Percentiles rank a stretch among this genome's conserved stretches.
Conservation (phyloP, 2,113 vertebrate genomes). For the Pachycephala philippinensis region DNA sequence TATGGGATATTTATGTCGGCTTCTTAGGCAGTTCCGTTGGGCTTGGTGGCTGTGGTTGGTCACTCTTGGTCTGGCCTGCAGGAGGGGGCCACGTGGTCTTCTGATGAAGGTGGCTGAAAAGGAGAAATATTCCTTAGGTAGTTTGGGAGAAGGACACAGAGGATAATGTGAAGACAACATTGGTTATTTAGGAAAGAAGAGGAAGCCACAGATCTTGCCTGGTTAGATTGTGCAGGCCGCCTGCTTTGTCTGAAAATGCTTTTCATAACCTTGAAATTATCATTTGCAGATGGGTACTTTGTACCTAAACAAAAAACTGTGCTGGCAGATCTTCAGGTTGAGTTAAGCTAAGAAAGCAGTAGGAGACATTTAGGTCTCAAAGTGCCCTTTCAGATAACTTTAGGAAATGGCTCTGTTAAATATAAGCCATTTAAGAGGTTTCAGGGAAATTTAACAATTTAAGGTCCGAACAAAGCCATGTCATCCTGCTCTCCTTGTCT, state of each 20-base stretch:
- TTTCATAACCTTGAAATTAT: background rate
- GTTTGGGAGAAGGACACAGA: background rate
- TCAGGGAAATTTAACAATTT: background rate
- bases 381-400: background rate
- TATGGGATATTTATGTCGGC: background rate
- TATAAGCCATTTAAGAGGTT: background rate
- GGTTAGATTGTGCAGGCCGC: background rate
- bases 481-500: background rate
- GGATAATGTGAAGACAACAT: background rate
- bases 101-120: conserved; percentile 60
- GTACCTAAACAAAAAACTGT: background rate
- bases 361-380: background rate
- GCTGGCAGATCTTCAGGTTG: background rate
- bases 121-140: background rate
- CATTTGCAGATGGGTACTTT: background rate
- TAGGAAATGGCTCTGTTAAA: background rate
- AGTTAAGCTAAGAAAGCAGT: background rate
- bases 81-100: conserved; percentile 60
- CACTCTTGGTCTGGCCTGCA: background rate
- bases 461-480: background rate
- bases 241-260: background rate
- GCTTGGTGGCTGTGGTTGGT: background rate
- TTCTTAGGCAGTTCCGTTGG: conserved; percentile 2
- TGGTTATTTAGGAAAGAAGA: background rate
- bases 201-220: background rate